These are phyloP conservation scores for Neodon shergylaensis DNA, from an alignment of 2,113 vertebrate species.

Conservation along the genomic window DNA sequence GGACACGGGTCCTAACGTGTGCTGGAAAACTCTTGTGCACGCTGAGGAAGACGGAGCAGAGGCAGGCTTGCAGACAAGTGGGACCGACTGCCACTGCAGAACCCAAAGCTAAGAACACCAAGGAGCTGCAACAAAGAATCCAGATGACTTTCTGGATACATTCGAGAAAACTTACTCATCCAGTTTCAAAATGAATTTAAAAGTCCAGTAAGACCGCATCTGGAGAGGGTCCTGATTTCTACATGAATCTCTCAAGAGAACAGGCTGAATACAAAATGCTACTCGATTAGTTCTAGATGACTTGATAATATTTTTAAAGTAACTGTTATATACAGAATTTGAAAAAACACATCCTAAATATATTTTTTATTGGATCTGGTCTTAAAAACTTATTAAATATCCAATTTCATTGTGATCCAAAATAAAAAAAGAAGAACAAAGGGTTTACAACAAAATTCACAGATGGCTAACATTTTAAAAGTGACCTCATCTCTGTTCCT, in stretches of 20 bases:
- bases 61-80: background rate
- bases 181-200: conserved; percentile 8
- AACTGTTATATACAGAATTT: conserved; percentile 65
- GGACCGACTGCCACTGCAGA: background rate
- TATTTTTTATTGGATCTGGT: conserved; percentile 63
- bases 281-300: conserved; percentile 58
- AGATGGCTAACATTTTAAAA: conserved; percentile 50
- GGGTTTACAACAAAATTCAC: conserved; percentile 57
- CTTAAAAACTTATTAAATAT: conserved; percentile 58
- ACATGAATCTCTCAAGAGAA: conserved; percentile 60
- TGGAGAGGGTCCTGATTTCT: conserved; percentile 45
- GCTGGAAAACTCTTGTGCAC: background rate
- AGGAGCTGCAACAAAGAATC: background rate
- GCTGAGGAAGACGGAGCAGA: background rate
- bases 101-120: background rate
- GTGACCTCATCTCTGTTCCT: conserved; percentile 69
- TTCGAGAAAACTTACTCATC: background rate
- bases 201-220: background rate
- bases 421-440: conserved; percentile 41
- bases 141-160: conserved; percentile 17
- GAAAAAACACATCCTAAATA: conserved; percentile 72
- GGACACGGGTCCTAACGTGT: background rate
- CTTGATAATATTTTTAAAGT: conserved; percentile 59
- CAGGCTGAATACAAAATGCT: conserved; percentile 47
- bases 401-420: conserved; percentile 51